Conservation (phyloP, 2,113 vertebrate species). For the Embiotoca jacksoni region DNA sequence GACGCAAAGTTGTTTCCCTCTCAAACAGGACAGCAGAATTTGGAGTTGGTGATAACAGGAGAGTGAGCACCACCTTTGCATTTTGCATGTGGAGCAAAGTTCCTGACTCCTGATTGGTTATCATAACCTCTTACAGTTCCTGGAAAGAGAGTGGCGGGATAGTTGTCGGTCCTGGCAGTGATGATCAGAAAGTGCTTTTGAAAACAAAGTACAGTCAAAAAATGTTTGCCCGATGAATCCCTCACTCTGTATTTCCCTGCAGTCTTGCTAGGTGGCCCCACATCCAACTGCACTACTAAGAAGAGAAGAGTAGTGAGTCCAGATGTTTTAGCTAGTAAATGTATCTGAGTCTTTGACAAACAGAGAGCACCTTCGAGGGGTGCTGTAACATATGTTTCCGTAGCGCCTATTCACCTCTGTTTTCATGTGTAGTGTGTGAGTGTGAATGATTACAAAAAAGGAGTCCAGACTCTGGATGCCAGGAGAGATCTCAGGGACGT, state of each 20-base stretch:
- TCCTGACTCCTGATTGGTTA: slow-evolving; percentile 43
- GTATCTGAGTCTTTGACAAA: slow-evolving; percentile 33
- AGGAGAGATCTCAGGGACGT: slow-evolving; percentile 46
- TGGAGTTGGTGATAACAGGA: slow-evolving; percentile 6
- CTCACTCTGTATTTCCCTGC: slow-evolving; percentile 17
- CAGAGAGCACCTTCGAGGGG: slow-evolving; percentile 14
- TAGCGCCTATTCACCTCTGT: slow-evolving; percentile 34
- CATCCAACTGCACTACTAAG: slow-evolving; percentile 26
- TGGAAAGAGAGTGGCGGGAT: slow-evolving; percentile 45
- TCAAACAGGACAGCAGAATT: neutral
- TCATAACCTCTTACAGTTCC: slow-evolving; percentile 35
- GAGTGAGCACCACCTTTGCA: slow-evolving; percentile 25
- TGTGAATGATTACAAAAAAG: slow-evolving; percentile 47
- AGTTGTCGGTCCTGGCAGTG: slow-evolving; percentile 42
- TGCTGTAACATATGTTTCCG: slow-evolving; percentile 35
- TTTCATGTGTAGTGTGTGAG: slow-evolving; percentile 28
- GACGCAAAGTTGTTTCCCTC: neutral
- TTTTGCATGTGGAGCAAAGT: slow-evolving; percentile 58
- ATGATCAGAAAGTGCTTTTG: slow-evolving; percentile 37
- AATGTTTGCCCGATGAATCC: slow-evolving; percentile 10
- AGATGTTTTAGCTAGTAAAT: slow-evolving; percentile 60
- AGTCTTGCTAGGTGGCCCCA: slow-evolving; percentile 41
- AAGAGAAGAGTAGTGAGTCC: slow-evolving; percentile 32
- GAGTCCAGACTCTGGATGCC: slow-evolving; percentile 32
- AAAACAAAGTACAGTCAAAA: slow-evolving; percentile 35